Evolutionary conservation across 1,140 invertebrate genomes (phyloP).

Genomic region (honey bee (Apis mellifera)): DNA sequence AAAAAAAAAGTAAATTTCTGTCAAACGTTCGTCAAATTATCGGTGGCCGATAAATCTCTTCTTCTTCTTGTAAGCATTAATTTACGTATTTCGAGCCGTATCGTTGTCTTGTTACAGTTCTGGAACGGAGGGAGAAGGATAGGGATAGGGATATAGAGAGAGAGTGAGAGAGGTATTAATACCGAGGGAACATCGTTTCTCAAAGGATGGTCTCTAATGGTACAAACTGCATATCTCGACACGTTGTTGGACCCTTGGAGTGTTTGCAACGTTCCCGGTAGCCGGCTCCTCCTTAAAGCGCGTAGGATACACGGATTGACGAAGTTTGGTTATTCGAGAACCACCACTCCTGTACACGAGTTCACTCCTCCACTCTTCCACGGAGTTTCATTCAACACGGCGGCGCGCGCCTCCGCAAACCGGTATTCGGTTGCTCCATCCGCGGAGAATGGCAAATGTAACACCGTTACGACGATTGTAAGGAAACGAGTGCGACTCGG

Average conservation of each 20-base stretch:
- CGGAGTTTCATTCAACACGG: not conserved
- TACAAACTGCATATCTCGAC: slow-evolving; percentile 8
- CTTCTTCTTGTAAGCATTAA: not conserved
- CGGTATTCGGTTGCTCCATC: not conserved
- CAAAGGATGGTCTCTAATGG: not conserved
- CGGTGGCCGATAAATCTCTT: not conserved
- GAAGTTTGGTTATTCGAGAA: not conserved
- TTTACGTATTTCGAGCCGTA: not conserved
- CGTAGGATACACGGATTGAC: not conserved
- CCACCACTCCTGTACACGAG: not conserved
- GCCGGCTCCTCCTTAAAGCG: not conserved
- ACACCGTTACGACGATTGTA: not conserved
- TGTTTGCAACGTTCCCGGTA: slow-evolving; percentile 27
- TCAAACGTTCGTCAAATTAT: too few relatives aligned
- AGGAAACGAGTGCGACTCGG: not conserved
- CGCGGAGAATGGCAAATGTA: not conserved
- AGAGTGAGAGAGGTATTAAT: not conserved
- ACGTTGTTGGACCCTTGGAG: not conserved
- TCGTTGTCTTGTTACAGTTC: not conserved
- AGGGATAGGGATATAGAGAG: not conserved
- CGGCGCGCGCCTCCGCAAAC: not conserved
- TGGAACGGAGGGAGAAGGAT: not conserved
- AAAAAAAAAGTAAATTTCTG: too few relatives aligned
- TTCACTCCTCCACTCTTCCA: not conserved
- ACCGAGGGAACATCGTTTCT: not conserved